Base-by-base conservation (phyloP, 2,797 vertebrate genomes). In the Phoeniculus purpureus region DNA sequence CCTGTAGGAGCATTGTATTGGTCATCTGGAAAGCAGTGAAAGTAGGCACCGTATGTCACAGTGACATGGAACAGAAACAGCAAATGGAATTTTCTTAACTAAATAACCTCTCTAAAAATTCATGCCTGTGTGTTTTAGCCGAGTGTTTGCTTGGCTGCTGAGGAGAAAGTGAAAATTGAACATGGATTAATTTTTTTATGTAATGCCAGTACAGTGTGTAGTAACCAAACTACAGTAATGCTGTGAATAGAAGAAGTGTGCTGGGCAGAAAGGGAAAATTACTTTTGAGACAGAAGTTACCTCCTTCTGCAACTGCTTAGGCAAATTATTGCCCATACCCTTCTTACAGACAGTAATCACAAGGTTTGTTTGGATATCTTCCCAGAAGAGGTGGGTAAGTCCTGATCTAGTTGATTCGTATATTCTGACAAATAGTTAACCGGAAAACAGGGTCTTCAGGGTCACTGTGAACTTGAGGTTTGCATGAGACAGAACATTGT, bases 281-380 rank as follows among this genome's bases (percentile, higher is more conserved):
- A 9, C 13, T 48, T 55, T 13, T 80, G 61, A 60, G 55, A 11
- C 21, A n/a, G 45, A 72, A 16, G 48, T 65, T 87, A 7, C 2
- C n/a, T 87, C 32, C 23, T 56, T n/a, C 22, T 80, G 52, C 68
- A 72, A 3, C 26, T 40, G 3, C 16, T 47, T 68, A 23, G 0
- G 2, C 32, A 59, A 27, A 32, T 4, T 19, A 45, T 29, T 50
- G 37, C 7, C 3, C 4, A 2, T 34, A 17, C 12, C 5, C 58
- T 29, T 70, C 55, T 45, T 59, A 23, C 34, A 72, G 19, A 18
- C n/a, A 26, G 15, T 29, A 34, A 66, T 85, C 73, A 55, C 19
- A 47, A 52, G 78, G 16, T 77, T 77, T 32, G 26, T 31, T 89
- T 91, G 83, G 29, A 43, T 76, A 76, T 72, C 48, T 56, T 73